A percentile compares a stretch with the other conserved stretches of the same genome.
phyloP scores from a whole-genome alignment of 92 coral and sea anemone species.

The Porites cylindrica region DNA sequence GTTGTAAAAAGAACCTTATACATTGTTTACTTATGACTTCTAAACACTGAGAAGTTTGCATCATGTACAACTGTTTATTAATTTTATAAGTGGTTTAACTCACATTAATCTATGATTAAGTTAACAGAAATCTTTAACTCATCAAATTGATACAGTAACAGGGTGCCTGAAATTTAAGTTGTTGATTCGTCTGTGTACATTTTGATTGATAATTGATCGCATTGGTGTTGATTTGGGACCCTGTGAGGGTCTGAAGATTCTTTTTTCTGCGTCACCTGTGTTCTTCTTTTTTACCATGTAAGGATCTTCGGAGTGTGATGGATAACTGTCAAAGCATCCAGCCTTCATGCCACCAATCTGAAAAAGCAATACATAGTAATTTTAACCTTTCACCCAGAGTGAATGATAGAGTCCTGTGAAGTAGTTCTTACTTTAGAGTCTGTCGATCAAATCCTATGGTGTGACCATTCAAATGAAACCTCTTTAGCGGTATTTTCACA shows the following conservation, averaged over 20 bases:
- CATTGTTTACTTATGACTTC: not conserved
- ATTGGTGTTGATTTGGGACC: constrained; percentile 98
- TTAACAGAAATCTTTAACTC: not conserved
- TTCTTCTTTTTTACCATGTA: constrained; percentile 82
- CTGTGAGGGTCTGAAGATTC: constrained; percentile 94
- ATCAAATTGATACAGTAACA: constrained; percentile 62
- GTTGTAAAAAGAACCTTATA: no score
- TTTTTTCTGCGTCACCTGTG: constrained; percentile 61
- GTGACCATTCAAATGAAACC: no score
- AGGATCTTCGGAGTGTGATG: constrained; percentile 94
- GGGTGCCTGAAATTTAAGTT: constrained; percentile 86
- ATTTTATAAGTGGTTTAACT: not conserved
- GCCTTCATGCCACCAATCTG: constrained; percentile 96
- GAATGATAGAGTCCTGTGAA: no score
- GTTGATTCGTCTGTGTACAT: constrained; percentile 92
- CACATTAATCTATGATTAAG: not conserved
- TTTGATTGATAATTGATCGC: constrained; percentile 84
- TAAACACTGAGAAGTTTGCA: not conserved
- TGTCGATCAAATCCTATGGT: no score
- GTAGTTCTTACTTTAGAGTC: no score
- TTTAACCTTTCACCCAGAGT: no score
- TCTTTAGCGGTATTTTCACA: no score
- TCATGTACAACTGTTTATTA: not conserved
- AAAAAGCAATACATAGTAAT: not conserved
- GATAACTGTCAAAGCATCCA: constrained; percentile 91